Base-by-base conservation (phyloP, 2,888 invertebrate species). In the Altica lythri region DNA sequence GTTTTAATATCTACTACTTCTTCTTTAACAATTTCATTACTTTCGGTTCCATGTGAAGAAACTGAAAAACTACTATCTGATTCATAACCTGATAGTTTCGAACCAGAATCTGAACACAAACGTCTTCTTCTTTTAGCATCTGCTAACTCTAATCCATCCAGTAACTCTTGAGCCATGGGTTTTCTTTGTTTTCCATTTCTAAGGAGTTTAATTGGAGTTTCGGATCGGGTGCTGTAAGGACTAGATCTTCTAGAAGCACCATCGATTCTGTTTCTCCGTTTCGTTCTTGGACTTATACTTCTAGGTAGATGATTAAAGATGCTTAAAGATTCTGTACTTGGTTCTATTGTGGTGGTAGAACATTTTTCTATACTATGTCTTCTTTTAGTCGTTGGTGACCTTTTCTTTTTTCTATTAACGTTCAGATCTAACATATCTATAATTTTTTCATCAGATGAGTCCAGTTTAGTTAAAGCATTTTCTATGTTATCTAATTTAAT, bases 101-200 rank as follows among this genome's bases (percentile, higher is more conserved):
- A 83, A 65, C 82, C 76, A 22, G 83, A 83, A 55, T 84, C 82
- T 60, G 84, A 83, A 57, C 82, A 82, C 45, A 82, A 72, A 51
- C 83, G 72, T 63, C 81, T 77, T 60, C 83, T 77, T 66, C 81
- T 80, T 55, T 69, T 75, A 6, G 63, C 62, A 12, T 68, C n/a
- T n/a, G n/a, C 69, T 59, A 78, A 77, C 63, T 83, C 82, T n/a
- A 84, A 77, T 56, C 83, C 83, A 62, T 83, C 83, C 66, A 81
- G 78, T 29, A 84, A 70, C 38, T 81, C 75, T 62, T 79, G 76
- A 62, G 77, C 80, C 67, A 82, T 83, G 6, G 82, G 75, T 73
- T 84, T 85, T 50, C 86, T 79, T 37, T 84, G 81, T 69, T 86
- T 86, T 0, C 86, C 86, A 71, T 86, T 86, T 45, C 86, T 77